Base-by-base conservation (phyloP, 1,140 invertebrate species). In the Venturia canescens region DNA sequence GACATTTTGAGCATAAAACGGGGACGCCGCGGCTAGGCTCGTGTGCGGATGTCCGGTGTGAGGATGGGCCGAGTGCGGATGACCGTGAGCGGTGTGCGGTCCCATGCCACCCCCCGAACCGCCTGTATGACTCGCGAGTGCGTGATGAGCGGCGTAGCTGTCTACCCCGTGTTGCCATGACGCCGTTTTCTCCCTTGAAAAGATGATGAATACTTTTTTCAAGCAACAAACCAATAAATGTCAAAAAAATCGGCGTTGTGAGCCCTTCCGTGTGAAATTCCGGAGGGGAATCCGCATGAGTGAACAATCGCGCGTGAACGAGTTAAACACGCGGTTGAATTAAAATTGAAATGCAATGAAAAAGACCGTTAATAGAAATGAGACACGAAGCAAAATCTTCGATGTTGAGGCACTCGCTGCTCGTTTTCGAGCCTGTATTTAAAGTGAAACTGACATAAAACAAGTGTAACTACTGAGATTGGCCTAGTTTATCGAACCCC, bases 1-100 rank as follows among this genome's bases (percentile, higher is more conserved):
- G 11, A 93, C 93, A 85, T 95, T 95, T 80, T 95, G 95, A 1
- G 94, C 94, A 84, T 95, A 95, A 86, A 95, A 95, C 75, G 94
- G 93, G 3, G 93, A 91, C 77, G 92, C 92, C 1, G 92, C 93
- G 3, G 93, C 93, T 9, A 92, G 86, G 21, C 87, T 90, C 6
- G 90, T 90, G 60, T 92, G 91, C 15, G 90, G 90, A 71, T 91
- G 90, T 1, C 88, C 86, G 6, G 90, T 86, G 75, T 92, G 91
- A 26, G 91, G 90, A 80, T 92, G 90, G 23, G 85, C 88, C 44
- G 88, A 86, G 81, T 91, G 90, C 26, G 90, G 89, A 78, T 91
- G 90, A 7, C 80, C 82, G 50, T 90, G 90, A 16, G 88, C 88
- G 1, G 87, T 83, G 53, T 91, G 90, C 48, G 88, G 87, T 1